Percentiles rank a stretch among this genome's conserved stretches.
Evolutionary conservation across 2,113 vertebrate genomes (phyloP).

Genomic region (Jacana jacana): DNA sequence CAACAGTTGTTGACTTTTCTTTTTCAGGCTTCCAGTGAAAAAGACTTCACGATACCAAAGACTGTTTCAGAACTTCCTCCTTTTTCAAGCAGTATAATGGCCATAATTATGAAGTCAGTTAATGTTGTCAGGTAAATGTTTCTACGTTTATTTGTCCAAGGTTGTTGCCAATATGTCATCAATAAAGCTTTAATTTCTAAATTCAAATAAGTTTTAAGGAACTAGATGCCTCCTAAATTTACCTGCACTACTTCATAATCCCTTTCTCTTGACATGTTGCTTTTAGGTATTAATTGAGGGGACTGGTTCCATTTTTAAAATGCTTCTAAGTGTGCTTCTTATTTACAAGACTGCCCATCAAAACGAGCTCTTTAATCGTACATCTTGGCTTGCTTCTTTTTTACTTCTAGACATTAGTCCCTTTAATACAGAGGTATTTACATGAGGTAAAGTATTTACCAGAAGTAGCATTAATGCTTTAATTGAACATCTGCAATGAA

Average conservation of each 20-base stretch:
- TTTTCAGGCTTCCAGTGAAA: conserved; percentile 65
- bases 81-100: conserved; percentile 82
- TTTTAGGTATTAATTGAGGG: background rate
- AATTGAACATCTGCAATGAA: background rate
- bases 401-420: background rate
- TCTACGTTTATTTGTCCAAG: background rate
- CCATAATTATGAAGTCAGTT: conserved; percentile 77
- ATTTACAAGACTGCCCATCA: background rate
- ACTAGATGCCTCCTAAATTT: background rate
- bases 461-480: background rate
- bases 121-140: conserved; percentile 80
- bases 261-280: background rate
- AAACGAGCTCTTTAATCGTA: background rate
- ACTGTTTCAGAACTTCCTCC: conserved; percentile 83
- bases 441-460: background rate
- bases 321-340: background rate
- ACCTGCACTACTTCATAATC: background rate
- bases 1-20: background rate
- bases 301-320: background rate
- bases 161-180: background rate
- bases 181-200: background rate
- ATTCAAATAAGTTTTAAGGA: background rate
- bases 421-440: background rate
- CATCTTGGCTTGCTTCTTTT: background rate
- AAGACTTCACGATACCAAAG: conserved; percentile 75